These are phyloP conservation scores for Eriocheir sinensis DNA, from an alignment of 1,140 invertebrate species.

Conservation along the genomic window DNA sequence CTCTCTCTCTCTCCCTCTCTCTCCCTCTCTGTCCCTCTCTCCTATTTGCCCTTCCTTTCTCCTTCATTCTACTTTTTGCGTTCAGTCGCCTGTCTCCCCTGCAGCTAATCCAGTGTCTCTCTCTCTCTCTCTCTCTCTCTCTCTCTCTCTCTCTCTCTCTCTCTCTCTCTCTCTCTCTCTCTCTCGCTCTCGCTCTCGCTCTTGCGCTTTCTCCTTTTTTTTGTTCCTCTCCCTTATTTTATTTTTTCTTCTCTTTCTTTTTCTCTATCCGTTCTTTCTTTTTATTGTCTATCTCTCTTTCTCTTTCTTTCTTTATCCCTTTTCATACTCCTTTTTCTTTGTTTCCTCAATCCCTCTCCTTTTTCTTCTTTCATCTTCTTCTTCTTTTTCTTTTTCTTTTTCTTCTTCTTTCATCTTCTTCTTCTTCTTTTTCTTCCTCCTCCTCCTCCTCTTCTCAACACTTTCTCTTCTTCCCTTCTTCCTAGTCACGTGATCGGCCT, in stretches of 20 bases:
- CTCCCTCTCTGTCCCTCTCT: too few relatives aligned
- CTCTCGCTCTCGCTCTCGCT: too few relatives aligned
- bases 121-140: neutral
- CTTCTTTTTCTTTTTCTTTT: neutral
- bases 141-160: neutral
- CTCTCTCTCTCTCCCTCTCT: too few relatives aligned
- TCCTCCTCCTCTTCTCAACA: neutral
- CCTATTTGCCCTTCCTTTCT: neutral
- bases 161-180: too few relatives aligned
- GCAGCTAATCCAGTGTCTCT: neutral
- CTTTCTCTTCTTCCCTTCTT: neutral
- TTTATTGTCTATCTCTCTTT: too few relatives aligned
- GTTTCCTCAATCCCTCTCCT: too few relatives aligned
- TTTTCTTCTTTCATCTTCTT: neutral
- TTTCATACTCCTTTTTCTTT: neutral
- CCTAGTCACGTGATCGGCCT: too few relatives aligned
- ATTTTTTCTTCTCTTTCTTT: neutral
- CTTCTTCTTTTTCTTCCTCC: neutral
- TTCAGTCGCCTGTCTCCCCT: neutral
- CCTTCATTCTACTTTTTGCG: neutral
- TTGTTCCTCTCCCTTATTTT: neutral
- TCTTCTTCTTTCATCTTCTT: neutral
- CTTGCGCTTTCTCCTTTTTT: neutral
- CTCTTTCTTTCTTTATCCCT: neutral
- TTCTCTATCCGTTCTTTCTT: neutral